Evolutionary conservation across 2,113 vertebrate species (phyloP).

Genomic region (Numida meleagris): DNA sequence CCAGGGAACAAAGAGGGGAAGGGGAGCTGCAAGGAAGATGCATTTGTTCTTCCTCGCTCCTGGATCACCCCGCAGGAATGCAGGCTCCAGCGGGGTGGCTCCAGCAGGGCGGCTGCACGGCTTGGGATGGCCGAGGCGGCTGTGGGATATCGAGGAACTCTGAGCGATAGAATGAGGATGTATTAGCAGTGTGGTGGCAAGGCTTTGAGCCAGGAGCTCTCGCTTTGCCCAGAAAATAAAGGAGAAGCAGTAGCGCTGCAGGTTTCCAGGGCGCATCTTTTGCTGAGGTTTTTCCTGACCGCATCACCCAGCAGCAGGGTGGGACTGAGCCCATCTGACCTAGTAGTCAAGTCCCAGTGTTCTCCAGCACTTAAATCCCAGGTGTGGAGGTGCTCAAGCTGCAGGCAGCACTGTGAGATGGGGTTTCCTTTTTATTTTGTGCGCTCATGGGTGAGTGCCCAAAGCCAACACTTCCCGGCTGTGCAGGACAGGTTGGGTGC

Average conservation of each 20-base stretch:
- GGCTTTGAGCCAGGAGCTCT: not conserved
- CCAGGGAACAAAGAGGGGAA: constrained; percentile 72
- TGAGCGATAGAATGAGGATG: fast-evolving
- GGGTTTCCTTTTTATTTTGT: fast-evolving
- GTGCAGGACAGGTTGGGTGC: not conserved
- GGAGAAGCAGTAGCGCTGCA: fast-evolving
- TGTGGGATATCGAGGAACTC: not conserved
- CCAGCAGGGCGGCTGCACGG: not conserved
- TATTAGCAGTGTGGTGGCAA: not conserved
- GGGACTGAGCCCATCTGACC: not conserved
- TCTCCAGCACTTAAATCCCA: not conserved
- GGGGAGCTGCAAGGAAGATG: constrained; percentile 47
- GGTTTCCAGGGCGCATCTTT: not conserved
- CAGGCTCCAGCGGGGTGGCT: not conserved
- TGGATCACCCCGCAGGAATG: constrained; percentile 75
- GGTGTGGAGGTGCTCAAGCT: not conserved
- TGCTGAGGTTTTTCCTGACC: fast-evolving
- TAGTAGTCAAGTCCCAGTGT: not conserved
- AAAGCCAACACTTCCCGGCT: fast-evolving
- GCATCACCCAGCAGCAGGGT: not conserved
- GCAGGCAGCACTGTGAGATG: fast-evolving
- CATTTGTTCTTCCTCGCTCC: constrained; percentile 65
- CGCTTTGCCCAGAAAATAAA: not conserved
- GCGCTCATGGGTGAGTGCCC: not conserved
- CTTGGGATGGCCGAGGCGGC: not conserved